Evolutionary conservation across 92 coral and sea anemone genomes (phyloP), one percentile per base, ranked within the genome.

Genomic region (Hydrozoanthus gracilis): DNA sequence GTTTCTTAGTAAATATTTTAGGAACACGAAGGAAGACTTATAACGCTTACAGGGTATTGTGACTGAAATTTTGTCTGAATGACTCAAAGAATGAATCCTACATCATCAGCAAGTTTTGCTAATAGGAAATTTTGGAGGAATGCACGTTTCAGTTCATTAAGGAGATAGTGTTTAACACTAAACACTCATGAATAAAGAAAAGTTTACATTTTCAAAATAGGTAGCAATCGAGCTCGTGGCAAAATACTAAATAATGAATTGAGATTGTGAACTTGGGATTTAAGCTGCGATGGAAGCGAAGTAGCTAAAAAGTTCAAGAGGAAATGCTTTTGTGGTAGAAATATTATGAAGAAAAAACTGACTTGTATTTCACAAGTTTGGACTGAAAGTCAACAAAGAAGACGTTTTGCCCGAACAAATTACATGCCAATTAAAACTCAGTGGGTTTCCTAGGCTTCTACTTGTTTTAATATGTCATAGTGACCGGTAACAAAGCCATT

Each of bases 381-480:
- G 85, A 17, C 77, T 51, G 55, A 68, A 65, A 80, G 68, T 68
- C 51, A 84, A 77, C 73, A 88, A 84, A 84, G 86, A 74, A 39
- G 45, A 89, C 83, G 89, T 83, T 94, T 88, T 90, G 85, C 97
- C 65, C 73, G 76, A 83, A 77, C 95, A 94, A 95, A 95, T 95
- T 95, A 95, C 92, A 90, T 93, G 86, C 78, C 98, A 91, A 95
- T 95, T 92, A 95, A 87, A 73, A 86, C 95, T 51, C 98, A 87
- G 94, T 95, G 86, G 98, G 98, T 91, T 83, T 78, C 86, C 86
- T 2, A 17, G 84, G 88, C 84, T 46, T 64, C 74, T 17, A 66
- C 51, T 49, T 9, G 61, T 20, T 9, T 80, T 65, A 80, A 62
- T 64, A 74, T 65, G 61, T 46, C 14, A 46, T 20, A 45, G 70